These are phyloP conservation scores for Heliothis virescens DNA, from an alignment of 1,140 invertebrate species.

Conservation along the genomic window DNA sequence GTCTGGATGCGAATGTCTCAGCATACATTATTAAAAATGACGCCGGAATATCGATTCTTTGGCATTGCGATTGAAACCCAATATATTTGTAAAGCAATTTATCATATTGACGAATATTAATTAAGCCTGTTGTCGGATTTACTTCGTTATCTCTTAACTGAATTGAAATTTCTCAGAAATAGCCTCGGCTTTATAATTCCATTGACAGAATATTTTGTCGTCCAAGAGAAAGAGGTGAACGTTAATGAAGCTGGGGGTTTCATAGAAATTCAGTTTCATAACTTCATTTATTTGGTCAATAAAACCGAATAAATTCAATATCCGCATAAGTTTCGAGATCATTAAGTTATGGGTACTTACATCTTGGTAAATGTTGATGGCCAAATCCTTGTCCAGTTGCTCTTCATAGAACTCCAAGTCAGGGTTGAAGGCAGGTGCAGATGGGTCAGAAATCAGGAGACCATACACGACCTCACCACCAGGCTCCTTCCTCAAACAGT, in stretches of 20 bases:
- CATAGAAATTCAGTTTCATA: too few species aligned
- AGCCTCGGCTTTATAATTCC: too few species aligned
- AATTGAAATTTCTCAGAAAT: conserved; percentile 29
- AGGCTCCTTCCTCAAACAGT: conserved; percentile 91
- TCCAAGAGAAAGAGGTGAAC: too few species aligned
- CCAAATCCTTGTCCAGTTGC: conserved; percentile 91
- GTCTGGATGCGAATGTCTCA: too few species aligned
- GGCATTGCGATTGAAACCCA: too few species aligned
- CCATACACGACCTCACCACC: conserved; percentile 88
- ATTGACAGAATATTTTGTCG: too few species aligned
- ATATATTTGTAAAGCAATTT: conserved; percentile 29
- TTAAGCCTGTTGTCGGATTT: conserved; percentile 6
- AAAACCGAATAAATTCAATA: neutral
- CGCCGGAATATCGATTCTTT: neutral
- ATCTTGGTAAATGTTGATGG: conserved; percentile 92
- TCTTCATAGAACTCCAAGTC: conserved; percentile 88
- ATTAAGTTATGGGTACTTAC: conserved; percentile 70
- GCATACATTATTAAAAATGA: neutral
- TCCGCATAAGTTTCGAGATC: neutral
- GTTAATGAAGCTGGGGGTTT: too few species aligned
- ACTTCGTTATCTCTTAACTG: conserved; percentile 9
- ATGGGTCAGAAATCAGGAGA: conserved; percentile 88
- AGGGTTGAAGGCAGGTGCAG: conserved; percentile 89
- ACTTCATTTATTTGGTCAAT: too few species aligned
- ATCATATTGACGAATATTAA: conserved; percentile 26